phyloP scores from a whole-genome alignment of 2,888 invertebrate species.

The Drymonia ruficornis region DNA sequence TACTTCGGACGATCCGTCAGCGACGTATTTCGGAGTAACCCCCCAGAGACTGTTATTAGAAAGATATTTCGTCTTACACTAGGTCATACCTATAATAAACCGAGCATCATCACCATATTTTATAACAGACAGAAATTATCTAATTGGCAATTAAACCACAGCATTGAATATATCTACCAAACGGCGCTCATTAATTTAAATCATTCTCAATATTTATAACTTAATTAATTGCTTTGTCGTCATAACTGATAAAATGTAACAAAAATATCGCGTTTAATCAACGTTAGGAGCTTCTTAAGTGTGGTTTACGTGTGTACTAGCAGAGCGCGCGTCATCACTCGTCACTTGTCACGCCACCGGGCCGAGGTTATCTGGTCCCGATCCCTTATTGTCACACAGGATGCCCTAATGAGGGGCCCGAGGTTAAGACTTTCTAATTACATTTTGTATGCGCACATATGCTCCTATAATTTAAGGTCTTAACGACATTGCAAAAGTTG shows the following conservation, averaged over 20 bases:
- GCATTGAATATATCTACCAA: slow-evolving; percentile 5
- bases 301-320: slow-evolving; percentile 33
- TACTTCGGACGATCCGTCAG: too few species aligned
- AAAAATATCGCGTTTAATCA: slow-evolving; percentile 6
- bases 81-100: background rate
- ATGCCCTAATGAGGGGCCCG: slow-evolving; percentile 56
- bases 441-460: slow-evolving; percentile 14
- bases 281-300: slow-evolving; percentile 1
- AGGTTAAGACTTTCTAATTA: slow-evolving; percentile 63
- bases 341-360: slow-evolving; percentile 68
- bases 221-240: slow-evolving; percentile 9
- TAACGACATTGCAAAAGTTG: slow-evolving; percentile 5
- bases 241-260: slow-evolving; percentile 5
- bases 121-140: slow-evolving; percentile 6
- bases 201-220: slow-evolving; percentile 9
- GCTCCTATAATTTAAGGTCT: slow-evolving; percentile 14
- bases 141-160: slow-evolving; percentile 9
- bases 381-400: slow-evolving; percentile 41
- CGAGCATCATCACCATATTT: background rate
- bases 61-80: background rate
- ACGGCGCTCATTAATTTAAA: slow-evolving; percentile 8
- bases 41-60: too few species aligned
- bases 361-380: slow-evolving; percentile 58
- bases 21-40: too few species aligned
- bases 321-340: slow-evolving; percentile 47